These are phyloP conservation scores for Bungarus multicinctus DNA, from an alignment of 2,113 vertebrate species.

Conservation along the genomic window DNA sequence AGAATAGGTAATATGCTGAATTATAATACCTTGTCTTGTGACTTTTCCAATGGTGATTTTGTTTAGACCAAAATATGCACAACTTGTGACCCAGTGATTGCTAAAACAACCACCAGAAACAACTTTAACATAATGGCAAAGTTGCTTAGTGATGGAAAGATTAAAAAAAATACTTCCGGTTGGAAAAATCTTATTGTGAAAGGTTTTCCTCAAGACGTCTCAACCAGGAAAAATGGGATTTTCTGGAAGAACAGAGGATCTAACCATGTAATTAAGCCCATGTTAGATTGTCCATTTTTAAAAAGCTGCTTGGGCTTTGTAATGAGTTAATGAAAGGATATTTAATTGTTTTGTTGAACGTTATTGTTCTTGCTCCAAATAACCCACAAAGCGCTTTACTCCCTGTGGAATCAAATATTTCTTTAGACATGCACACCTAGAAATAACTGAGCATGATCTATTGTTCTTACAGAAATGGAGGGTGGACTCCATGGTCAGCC, in stretches of 20 bases:
- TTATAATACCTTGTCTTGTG: neutral
- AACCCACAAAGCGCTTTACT: neutral
- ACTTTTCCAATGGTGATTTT: neutral
- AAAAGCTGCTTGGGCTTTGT: neutral
- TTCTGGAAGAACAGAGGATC: neutral
- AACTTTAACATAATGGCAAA: neutral
- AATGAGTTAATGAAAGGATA: neutral
- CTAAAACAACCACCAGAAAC: too few species aligned
- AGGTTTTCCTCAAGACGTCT: neutral
- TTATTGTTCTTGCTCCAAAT: neutral
- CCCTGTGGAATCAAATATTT: neutral
- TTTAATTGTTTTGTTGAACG: neutral
- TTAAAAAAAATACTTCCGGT: neutral
- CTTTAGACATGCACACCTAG: neutral
- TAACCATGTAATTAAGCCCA: neutral
- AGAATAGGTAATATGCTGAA: neutral
- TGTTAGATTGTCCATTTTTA: neutral
- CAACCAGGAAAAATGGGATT: neutral
- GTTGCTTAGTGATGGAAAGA: neutral
- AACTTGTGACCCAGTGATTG: neutral
- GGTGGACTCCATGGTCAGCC: slow-evolving; percentile 94
- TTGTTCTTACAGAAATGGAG: slow-evolving; percentile 83
- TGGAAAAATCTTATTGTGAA: neutral
- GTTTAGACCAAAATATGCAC: neutral
- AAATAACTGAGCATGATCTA: slow-evolving; percentile 49